Evolutionary conservation across 2,888 invertebrate species (phyloP).

Genomic region (Zygaena filipendulae): DNA sequence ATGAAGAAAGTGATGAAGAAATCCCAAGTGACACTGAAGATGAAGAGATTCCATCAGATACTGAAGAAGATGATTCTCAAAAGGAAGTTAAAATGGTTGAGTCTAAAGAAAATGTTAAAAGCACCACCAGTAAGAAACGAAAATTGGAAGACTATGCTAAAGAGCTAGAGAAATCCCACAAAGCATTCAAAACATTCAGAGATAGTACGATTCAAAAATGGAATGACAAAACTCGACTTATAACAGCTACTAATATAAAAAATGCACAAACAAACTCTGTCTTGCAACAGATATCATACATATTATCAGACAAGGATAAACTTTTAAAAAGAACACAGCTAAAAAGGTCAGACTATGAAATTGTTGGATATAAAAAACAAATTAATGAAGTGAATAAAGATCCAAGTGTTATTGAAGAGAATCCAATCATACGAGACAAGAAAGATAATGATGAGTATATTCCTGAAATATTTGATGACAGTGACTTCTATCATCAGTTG

Average conservation of each 20-base stretch:
- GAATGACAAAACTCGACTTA: conserved; percentile 91
- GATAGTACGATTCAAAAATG: conserved; percentile 90
- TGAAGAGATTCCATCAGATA: conserved; percentile 75
- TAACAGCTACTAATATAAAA: conserved; percentile 72
- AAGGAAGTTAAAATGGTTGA: conserved; percentile 20
- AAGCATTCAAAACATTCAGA: conserved; percentile 74
- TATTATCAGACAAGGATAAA: conserved; percentile 80
- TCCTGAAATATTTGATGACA: conserved; percentile 93
- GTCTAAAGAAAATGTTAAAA: conserved; percentile 18
- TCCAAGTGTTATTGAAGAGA: conserved; percentile 22
- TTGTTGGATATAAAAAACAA: conserved; percentile 68
- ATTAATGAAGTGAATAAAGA: conserved; percentile 21
- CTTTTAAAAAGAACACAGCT: conserved; percentile 83
- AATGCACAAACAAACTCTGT: conserved; percentile 72
- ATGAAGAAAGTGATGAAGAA: conserved; percentile 46
- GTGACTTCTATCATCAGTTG: conserved; percentile 96
- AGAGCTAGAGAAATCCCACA: conserved; percentile 66
- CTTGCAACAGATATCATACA: conserved; percentile 86
- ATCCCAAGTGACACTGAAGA: conserved; percentile 65
- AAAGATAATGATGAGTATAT: conserved; percentile 72
- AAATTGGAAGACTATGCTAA: conserved; percentile 70
- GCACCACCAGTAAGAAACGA: conserved; percentile 41
- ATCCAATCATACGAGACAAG: conserved; percentile 28
- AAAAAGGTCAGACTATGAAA: conserved; percentile 78
- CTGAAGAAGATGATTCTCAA: conserved; percentile 49